Evolutionary conservation across 1,140 invertebrate species (phyloP), one percentile per base, ranked within the genome.

Genomic region (Rhizoglyphus robini): DNA sequence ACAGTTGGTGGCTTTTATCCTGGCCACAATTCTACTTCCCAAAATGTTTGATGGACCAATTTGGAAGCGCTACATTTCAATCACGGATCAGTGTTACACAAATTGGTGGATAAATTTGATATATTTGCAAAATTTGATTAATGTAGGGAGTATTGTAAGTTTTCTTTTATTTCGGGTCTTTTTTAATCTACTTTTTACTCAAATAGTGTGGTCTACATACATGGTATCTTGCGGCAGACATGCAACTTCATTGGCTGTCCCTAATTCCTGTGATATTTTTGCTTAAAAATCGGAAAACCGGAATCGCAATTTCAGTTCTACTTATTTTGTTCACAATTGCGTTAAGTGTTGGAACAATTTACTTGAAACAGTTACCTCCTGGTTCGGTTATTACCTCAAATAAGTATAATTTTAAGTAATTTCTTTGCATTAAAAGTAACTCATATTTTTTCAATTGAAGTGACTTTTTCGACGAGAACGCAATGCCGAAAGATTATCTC

Each of bases 21-120:
- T 36, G 1, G 1, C 65, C 8, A 61, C 66, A 0, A 38, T 63
- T 4, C 41, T 71, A 3, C 18, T 71, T 0, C 69, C 69, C 4
- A 27, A 38, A 8, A 1, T 70, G 1, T 61, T 64, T 2, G 36
- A 64, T 13, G 70, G 70, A 4, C 70, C 70, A 11, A n/a, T 63
- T 0, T 71, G 68, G 68, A 58, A 64, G 5, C 65, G 67, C 25
- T 65, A 65, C 5, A 31, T 66, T 15, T 3, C 51, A 4, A 46
- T 70, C 0, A 34, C 67, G 1, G 57, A 69, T 20, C 59, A 51
- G 4, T 72, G 71, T 29, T 34, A 61, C 29, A 65, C 61, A n/a
- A 65, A 69, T 20, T 72, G 71, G 71, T 72, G 71, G 71, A 59
- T 62, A 1, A 72, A 71, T 38, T 57, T 70, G 5, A 27, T 72